phyloP scores from a whole-genome alignment of 2,113 vertebrate genomes.

The Syngnathus scovelli region DNA sequence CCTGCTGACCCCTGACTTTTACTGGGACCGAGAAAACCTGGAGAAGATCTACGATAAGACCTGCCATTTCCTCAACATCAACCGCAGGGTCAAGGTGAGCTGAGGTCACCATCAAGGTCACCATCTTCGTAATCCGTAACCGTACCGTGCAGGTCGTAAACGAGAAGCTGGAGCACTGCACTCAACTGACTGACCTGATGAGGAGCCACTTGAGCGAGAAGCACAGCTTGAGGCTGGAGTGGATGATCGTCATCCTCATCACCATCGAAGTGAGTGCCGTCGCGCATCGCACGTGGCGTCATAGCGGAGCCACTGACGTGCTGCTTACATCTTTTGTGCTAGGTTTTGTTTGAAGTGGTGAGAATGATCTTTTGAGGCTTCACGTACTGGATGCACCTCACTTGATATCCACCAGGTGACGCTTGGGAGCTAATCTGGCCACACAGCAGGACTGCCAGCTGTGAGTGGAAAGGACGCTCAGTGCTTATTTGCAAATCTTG shows the following conservation, averaged over 20 bases:
- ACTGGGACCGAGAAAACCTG: conserved; percentile 95
- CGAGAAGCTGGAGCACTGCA: conserved; percentile 94
- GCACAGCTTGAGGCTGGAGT: conserved; percentile 85
- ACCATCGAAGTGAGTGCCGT: conserved; percentile 83
- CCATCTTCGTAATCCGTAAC: no score
- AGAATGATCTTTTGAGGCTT: conserved; percentile 79
- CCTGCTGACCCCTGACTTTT: conserved; percentile 95
- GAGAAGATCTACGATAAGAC: conserved; percentile 96
- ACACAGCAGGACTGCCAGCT: no score
- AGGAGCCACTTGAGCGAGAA: conserved; percentile 92
- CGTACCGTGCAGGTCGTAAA: conserved; percentile 82
- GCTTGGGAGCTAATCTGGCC: no score
- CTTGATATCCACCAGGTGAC: not conserved
- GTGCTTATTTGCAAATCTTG: not conserved
- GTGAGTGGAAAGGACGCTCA: no score
- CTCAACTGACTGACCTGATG: conserved; percentile 92
- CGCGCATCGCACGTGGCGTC: no score
- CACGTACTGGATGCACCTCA: no score
- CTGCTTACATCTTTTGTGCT: conserved; percentile 4
- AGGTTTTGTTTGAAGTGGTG: conserved; percentile 89
- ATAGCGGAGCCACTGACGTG: not conserved
- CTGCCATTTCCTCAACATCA: conserved; percentile 92
- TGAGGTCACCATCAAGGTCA: no score
- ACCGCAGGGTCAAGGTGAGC: conserved; percentile 87
- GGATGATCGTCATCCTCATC: conserved; percentile 98